phyloP scores from a whole-genome alignment of 1,140 invertebrate genomes.

The Brachionus paranguensis region DNA sequence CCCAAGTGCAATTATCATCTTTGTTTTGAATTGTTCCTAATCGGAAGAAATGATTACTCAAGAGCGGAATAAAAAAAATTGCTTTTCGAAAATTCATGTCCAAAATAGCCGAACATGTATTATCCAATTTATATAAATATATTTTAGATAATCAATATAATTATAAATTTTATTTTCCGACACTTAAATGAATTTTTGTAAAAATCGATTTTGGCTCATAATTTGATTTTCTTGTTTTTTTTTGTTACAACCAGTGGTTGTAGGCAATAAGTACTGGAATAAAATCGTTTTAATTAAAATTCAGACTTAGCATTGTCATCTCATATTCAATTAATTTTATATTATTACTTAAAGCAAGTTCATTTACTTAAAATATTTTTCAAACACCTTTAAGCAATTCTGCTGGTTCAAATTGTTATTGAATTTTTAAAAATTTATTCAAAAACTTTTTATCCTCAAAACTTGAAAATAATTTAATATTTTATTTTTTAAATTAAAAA shows the following conservation, averaged over 20 bases:
- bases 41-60: not conserved
- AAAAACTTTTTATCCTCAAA: not conserved
- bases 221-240: not conserved
- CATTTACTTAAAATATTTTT: not conserved
- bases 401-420: not conserved
- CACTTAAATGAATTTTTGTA: not conserved
- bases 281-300: not conserved
- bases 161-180: not conserved
- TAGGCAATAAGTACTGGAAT: not conserved
- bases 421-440: not conserved
- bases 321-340: not conserved
- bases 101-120: not conserved
- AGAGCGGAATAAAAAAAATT: not conserved
- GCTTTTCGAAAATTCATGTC: not conserved
- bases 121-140: not conserved
- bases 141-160: not conserved
- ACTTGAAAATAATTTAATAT: not conserved
- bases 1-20: not conserved
- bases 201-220: not conserved
- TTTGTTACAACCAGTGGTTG: not conserved
- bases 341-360: not conserved
- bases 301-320: not conserved
- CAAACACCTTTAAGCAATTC: not conserved
- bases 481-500: no score
- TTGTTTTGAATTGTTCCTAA: not conserved